Evolutionary conservation across 2,113 vertebrate genomes (phyloP).

Genomic region (Poeciliopsis turrubarensis): DNA sequence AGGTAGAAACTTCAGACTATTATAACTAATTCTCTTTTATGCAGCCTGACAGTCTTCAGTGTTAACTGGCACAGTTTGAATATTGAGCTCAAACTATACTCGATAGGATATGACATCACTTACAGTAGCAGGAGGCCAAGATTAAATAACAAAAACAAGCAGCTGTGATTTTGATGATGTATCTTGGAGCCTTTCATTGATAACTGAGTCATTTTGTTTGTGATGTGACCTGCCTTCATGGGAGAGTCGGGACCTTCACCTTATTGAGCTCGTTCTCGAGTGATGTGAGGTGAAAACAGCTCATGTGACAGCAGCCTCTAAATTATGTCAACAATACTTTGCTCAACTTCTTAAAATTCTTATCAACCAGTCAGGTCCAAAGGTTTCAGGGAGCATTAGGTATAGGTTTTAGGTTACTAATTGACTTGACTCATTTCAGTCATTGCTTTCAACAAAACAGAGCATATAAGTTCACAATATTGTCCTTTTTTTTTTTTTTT

Average conservation of each 20-base stretch:
- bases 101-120: no score
- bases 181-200: not conserved
- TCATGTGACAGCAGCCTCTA: slow-evolving; percentile 22
- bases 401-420: slow-evolving; percentile 28
- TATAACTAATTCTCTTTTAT: no score
- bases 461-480: not conserved
- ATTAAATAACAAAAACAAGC: not conserved
- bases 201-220: not conserved
- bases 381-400: slow-evolving; percentile 15
- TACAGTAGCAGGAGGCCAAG: not conserved
- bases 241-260: slow-evolving; percentile 8
- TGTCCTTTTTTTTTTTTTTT: no score
- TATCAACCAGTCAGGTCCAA: slow-evolving; percentile 39
- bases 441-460: slow-evolving; percentile 11
- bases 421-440: slow-evolving; percentile 2
- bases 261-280: not conserved
- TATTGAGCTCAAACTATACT: not conserved
- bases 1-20: no score
- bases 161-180: not conserved
- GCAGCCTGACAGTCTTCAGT: no score
- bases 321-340: slow-evolving; percentile 53
- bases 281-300: slow-evolving; percentile 43
- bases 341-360: slow-evolving; percentile 20
- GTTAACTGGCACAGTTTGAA: no score
- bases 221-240: not conserved